Conservation (phyloP, 35 echinoderm and acorn worm genomes). For the Apostichopus californicus region DNA sequence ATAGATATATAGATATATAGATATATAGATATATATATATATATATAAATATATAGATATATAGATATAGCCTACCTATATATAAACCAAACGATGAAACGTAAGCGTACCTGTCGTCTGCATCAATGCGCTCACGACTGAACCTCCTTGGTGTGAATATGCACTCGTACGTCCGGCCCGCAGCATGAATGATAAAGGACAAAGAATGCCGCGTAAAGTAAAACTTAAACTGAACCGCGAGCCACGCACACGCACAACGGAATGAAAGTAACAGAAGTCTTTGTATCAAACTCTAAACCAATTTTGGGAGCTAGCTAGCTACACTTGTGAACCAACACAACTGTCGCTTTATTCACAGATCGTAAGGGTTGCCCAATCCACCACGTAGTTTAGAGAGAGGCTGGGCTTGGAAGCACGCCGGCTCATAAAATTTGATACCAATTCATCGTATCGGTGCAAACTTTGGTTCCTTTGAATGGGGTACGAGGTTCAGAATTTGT, state of each 20-base stretch:
- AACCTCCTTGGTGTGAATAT: not conserved
- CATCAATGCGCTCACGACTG: not conserved
- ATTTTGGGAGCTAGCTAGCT: too few species aligned
- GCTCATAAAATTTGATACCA: conserved; percentile 17
- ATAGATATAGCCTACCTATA: too few species aligned
- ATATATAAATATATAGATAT: too few species aligned
- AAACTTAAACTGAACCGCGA: not conserved
- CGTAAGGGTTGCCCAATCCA: too few species aligned
- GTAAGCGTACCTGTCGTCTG: not conserved
- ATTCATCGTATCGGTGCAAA: conserved; percentile 30
- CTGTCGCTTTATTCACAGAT: too few species aligned
- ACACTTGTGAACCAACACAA: too few species aligned
- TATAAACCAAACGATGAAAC: not conserved
- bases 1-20: too few species aligned
- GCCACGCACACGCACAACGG: not conserved
- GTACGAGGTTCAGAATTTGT: conserved; percentile 50
- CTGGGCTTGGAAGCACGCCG: conserved; percentile 25
- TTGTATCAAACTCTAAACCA: not conserved
- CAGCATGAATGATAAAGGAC: not conserved
- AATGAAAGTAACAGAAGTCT: not conserved
- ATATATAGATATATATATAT: too few species aligned
- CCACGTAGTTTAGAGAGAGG: conserved; percentile 26
- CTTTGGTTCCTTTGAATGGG: conserved; percentile 31
- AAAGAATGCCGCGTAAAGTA: not conserved
- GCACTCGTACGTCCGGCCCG: not conserved